phyloP scores from a whole-genome alignment of 2,888 invertebrate genomes.

The Tetragnatha montana region DNA sequence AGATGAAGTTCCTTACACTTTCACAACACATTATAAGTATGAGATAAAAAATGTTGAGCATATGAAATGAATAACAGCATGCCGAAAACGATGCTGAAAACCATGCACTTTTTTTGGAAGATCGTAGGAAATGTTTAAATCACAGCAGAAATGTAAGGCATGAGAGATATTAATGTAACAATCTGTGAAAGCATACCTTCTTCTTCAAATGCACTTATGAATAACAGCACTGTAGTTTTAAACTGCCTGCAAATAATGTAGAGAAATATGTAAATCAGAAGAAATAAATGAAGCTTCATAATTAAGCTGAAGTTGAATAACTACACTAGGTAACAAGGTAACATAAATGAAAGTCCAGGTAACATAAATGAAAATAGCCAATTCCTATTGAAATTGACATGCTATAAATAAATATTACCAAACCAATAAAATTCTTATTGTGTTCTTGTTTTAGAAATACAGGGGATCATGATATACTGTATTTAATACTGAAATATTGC shows the following conservation, averaged over 20 bases:
- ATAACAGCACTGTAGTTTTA: background rate
- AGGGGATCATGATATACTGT: too few relatives aligned
- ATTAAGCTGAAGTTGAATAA: too few relatives aligned
- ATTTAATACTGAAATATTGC: too few relatives aligned
- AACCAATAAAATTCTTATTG: too few relatives aligned
- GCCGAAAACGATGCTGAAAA: constrained; percentile 33
- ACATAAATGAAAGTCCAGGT: too few relatives aligned
- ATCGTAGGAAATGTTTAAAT: constrained; percentile 50
- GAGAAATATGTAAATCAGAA: too few relatives aligned
- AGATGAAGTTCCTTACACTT: background rate
- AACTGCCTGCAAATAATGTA: too few relatives aligned
- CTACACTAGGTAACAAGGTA: too few relatives aligned
- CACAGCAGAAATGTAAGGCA: constrained; percentile 54
- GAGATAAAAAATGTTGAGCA: constrained; percentile 49
- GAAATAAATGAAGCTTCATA: too few relatives aligned
- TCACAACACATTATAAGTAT: constrained; percentile 2
- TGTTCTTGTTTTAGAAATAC: too few relatives aligned
- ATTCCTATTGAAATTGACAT: background rate
- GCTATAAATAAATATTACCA: too few relatives aligned
- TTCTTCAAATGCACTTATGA: background rate
- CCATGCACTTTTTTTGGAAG: constrained; percentile 45
- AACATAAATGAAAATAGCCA: background rate
- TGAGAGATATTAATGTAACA: constrained; percentile 19
- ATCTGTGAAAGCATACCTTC: background rate
- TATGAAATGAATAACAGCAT: constrained; percentile 46